phyloP scores from a whole-genome alignment of 2,888 invertebrate genomes.

The Nesidiocoris tenuis region DNA sequence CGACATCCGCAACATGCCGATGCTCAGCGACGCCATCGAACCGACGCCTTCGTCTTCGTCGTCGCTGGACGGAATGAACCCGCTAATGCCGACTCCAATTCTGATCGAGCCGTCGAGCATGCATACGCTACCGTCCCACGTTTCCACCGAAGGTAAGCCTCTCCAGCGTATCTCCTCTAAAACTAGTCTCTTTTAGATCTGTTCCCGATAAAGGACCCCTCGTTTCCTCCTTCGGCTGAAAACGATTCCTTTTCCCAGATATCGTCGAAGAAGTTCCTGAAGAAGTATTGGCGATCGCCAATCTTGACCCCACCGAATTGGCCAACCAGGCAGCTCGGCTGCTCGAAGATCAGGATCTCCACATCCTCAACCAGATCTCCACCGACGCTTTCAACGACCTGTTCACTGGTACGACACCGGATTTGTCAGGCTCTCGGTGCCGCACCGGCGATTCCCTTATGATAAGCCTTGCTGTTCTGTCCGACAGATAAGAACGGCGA shows the following conservation, averaged over 20 bases:
- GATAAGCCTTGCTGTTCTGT: no score
- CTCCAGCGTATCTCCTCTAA: background rate
- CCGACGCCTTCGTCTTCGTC: constrained; percentile 13
- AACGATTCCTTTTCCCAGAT: constrained; percentile 4
- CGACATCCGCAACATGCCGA: constrained; percentile 8
- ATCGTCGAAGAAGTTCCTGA: constrained; percentile 57
- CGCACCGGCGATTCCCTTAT: no score
- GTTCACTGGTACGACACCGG: constrained; percentile 70
- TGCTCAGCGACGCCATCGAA: constrained; percentile 19
- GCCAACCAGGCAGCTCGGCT: constrained; percentile 67
- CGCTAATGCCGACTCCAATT: constrained; percentile 11
- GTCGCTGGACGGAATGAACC: constrained; percentile 5
- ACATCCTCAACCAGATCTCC: constrained; percentile 74
- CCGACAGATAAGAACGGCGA: constrained; percentile 67
- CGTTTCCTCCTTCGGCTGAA: background rate
- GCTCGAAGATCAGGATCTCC: constrained; percentile 72
- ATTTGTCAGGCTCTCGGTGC: no score
- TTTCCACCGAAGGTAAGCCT: constrained; percentile 25
- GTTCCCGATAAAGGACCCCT: no score
- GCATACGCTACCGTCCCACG: constrained; percentile 16
- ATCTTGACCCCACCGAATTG: constrained; percentile 59
- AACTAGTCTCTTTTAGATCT: background rate
- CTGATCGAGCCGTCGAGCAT: constrained; percentile 7
- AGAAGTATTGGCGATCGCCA: constrained; percentile 60
- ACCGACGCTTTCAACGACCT: constrained; percentile 81